A percentile compares a stretch with the other conserved stretches of the same genome.
phyloP scores from a whole-genome alignment of 2,113 vertebrate genomes.

The Tupaia tana region DNA sequence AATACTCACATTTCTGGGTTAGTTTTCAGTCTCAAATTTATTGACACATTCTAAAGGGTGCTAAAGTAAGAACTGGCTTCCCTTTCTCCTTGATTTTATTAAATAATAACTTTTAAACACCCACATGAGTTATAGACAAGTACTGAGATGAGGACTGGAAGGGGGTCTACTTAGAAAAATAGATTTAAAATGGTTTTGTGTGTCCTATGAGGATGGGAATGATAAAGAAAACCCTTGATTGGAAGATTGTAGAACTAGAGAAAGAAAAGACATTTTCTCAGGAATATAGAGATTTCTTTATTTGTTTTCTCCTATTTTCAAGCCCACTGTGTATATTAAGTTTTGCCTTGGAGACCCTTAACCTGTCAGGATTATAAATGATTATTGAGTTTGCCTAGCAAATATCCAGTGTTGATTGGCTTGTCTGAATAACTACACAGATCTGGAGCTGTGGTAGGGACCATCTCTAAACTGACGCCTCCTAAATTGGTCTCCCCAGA shows the following conservation, averaged over 20 bases:
- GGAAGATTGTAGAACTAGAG: conserved; percentile 48
- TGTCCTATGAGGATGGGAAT: conserved; percentile 33
- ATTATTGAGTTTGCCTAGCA: conserved; percentile 56
- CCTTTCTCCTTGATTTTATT: neutral
- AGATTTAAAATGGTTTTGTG: conserved; percentile 43
- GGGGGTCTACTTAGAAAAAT: conserved; percentile 30
- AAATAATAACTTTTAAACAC: conserved; percentile 30
- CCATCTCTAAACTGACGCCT: accelerated
- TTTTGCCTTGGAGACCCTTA: conserved; percentile 66
- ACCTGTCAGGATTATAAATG: conserved; percentile 70
- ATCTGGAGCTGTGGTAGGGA: neutral
- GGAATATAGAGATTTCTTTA: conserved; percentile 60
- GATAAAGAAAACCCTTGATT: conserved; percentile 57
- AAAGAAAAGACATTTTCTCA: conserved; percentile 65
- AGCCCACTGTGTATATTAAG: conserved; percentile 20
- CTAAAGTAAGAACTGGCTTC: neutral
- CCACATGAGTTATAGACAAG: conserved; percentile 7
- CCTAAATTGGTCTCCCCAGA: neutral
- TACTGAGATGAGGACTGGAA: neutral
- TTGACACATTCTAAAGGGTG: conserved; percentile 4
- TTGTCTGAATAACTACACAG: conserved; percentile 39
- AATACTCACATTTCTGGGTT: conserved; percentile 9
- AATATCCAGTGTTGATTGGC: conserved; percentile 34
- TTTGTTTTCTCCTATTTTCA: conserved; percentile 72
- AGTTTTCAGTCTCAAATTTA: conserved; percentile 5